Percentiles rank a stretch among this genome's conserved stretches.
Evolutionary conservation across 2,888 invertebrate species (phyloP).

Genomic region (Pammene aurita): DNA sequence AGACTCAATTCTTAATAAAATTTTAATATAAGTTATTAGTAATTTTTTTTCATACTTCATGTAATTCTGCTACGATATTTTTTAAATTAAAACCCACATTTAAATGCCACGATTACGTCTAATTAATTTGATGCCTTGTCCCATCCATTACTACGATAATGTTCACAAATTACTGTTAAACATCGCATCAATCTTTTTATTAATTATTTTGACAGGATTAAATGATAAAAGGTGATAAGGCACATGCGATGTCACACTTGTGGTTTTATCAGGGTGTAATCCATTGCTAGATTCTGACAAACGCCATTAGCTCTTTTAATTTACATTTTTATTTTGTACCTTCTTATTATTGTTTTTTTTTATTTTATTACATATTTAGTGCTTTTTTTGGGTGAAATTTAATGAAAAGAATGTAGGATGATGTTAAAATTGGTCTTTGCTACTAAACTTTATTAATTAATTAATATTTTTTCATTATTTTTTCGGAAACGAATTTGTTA

Average conservation of each 20-base stretch:
- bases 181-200: constrained; percentile 60
- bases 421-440: neutral
- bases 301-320: constrained; percentile 2
- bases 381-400: too few relatives aligned
- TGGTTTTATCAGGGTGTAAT: constrained; percentile 26
- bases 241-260: constrained; percentile 49
- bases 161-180: constrained; percentile 64
- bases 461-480: too few relatives aligned
- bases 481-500: too few relatives aligned
- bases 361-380: too few relatives aligned
- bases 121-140: constrained; percentile 49
- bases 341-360: too few relatives aligned
- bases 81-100: constrained; percentile 38
- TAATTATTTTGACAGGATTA: constrained; percentile 60
- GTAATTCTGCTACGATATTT: neutral
- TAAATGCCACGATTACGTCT: constrained; percentile 30
- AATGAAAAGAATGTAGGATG: too few relatives aligned
- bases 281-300: constrained; percentile 3
- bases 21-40: too few relatives aligned
- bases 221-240: constrained; percentile 58
- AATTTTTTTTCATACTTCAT: too few relatives aligned
- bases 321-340: neutral
- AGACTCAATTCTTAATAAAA: too few relatives aligned
- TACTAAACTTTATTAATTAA: neutral
- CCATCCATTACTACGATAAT: constrained; percentile 56